Evolutionary conservation across 2,888 invertebrate genomes (phyloP), one percentile per base, ranked within the genome.

Genomic region (Ernsta delagoae): DNA sequence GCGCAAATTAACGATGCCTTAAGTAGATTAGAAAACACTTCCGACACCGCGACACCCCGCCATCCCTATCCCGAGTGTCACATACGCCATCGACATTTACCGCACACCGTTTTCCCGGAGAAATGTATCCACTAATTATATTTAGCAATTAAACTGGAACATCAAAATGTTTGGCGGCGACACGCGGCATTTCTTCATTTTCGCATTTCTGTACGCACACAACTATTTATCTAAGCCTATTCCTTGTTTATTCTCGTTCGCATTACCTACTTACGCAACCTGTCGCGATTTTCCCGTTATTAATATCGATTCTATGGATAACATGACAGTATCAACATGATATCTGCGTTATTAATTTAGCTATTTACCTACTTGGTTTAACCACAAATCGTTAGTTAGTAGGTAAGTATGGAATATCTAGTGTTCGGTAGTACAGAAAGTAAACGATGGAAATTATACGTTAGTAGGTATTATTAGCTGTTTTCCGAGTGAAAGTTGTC

Each of bases 61-160:
- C 53, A 31, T 53, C 56, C 9, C 16, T 11, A 63, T 16, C 69
- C 72, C 72, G 36, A 36, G 36, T 36, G 60, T 8, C 41, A 3
- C 8, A 41, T 71, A 73, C 71, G 70, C 72, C 63, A 74, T 75
- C 73, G 77, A 81, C 79, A 82, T 85, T 84, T 82, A 82, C 81
- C 79, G 78, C 74, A 82, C 81, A 80, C 79, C 82, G 79, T 82
- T 84, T 83, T 79, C 75, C 78, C 70, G 75, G 67, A 75, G 76
- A 73, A 77, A 79, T 79, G 77, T 77, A 87, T 80, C 74, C 81
- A 88, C 90, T 90, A 90, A 92, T 91, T 89, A 90, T 89, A 88
- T 90, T 87, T 84, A 85, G 90, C 89, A 89, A 92, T 92, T 90
- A 90, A 87, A 90, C 82, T 72, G 82, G 80, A 80, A 85, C 83